Evolutionary conservation across 2,888 invertebrate species (phyloP), one percentile per base, ranked within the genome.

Genomic region (Lasioglossum vierecki): DNA sequence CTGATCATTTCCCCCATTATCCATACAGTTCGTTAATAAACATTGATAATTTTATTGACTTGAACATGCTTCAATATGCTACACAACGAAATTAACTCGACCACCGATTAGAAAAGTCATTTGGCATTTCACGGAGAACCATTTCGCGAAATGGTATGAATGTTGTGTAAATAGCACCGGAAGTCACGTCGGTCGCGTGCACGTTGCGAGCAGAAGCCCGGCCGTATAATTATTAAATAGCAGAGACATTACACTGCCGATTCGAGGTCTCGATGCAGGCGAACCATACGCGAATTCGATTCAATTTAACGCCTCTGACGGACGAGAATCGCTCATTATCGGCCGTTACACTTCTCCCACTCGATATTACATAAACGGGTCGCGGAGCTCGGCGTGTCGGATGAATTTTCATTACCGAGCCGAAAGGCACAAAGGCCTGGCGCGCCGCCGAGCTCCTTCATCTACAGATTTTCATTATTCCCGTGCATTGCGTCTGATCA

Each of bases 341-440:
- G 71, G 76, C 49, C 78, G 81, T 82, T 82, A 82, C 84, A 60
- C 82, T 68, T 80, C 76, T 76, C 41, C 66, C 11, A 57, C 72
- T 74, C 72, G 46, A 71, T 81, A 68, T 68, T 77, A 72, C 53
- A 60, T 66, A 68, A 44, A 57, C 84, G 77, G 30, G 30, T 30
- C 63, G 49, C 66, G 5, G 35, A 41, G 68, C 46, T 8, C 63
- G 6, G 30, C 66, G 57, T 35, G 30, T 46, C 15, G 74, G 82
- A 76, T 79, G 84, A 82, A 89, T 84, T 89, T 84, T 86, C 86
- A 89, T 89, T 86, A 76, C 70, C 41, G 6, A 35, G 41, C 53
- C 78, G 63, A 87, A 83, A 74, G 53, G 79, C 49, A 73, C 80
- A 66, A 79, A 83, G 74, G 49, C 75, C 57, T 35, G 63, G 18